phyloP scores from a whole-genome alignment of 2,888 invertebrate genomes.

The Caenorhabditis afra region DNA sequence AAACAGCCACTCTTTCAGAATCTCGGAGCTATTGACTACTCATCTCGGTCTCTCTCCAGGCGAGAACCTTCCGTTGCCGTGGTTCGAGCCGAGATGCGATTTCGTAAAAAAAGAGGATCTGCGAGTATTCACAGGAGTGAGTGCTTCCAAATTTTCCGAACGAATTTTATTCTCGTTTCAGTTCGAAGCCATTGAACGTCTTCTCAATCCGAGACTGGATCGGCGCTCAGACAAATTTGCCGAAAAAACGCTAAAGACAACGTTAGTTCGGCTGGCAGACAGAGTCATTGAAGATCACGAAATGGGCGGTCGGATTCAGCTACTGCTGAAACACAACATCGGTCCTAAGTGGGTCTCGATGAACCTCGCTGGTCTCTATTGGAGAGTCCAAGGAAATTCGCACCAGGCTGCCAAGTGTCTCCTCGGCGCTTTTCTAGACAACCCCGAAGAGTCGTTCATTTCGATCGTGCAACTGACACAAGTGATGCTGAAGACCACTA shows the following conservation, averaged over 20 bases:
- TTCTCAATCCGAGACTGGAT: constrained; percentile 43
- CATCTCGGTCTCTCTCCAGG: constrained; percentile 85
- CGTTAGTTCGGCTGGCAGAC: constrained; percentile 66
- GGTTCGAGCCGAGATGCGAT: constrained; percentile 87
- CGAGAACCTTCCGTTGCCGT: constrained; percentile 86
- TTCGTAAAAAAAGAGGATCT: constrained; percentile 45
- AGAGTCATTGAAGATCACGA: constrained; percentile 83
- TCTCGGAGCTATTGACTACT: constrained; percentile 84
- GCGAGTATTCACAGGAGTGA: constrained; percentile 41
- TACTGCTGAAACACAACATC: constrained; percentile 86
- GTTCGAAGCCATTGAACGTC: constrained; percentile 48
- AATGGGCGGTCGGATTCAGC: constrained; percentile 87
- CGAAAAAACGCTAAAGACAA: constrained; percentile 60
- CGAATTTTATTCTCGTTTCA: constrained; percentile 9
- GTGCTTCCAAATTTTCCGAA: not conserved
- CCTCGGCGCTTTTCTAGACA: constrained; percentile 83
- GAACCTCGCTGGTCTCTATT: constrained; percentile 87
- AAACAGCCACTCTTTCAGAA: constrained; percentile 80
- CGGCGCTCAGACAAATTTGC: constrained; percentile 41
- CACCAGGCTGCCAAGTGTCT: constrained; percentile 87
- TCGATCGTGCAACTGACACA: constrained; percentile 87
- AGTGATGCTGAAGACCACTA: constrained; percentile 84
- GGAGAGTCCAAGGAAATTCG: constrained; percentile 87
- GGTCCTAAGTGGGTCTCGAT: constrained; percentile 87
- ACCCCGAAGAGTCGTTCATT: constrained; percentile 83